A percentile compares a stretch with the other conserved stretches of the same genome.
Evolutionary conservation across 2,797 vertebrate genomes (phyloP).

Genomic region (Arremon brunneinucha): DNA sequence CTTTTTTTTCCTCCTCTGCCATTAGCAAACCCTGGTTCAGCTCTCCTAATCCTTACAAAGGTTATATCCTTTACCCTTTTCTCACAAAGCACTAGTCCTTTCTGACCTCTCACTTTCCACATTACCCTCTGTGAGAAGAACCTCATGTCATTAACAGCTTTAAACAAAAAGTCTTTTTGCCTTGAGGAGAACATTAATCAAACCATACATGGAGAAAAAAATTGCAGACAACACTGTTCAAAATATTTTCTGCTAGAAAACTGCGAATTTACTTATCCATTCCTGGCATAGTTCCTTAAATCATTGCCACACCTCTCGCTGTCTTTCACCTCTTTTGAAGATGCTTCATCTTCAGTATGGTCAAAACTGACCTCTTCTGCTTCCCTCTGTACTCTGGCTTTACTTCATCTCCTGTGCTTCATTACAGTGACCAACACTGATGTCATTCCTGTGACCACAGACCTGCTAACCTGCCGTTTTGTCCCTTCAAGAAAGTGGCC

Average conservation of each 20-base stretch:
- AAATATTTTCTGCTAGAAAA: not conserved
- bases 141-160: not conserved
- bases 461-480: not conserved
- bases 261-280: not conserved
- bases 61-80: not conserved
- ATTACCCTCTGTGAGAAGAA: not conserved
- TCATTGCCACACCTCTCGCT: not conserved
- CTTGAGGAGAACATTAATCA: not conserved
- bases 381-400: not conserved
- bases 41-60: conserved; percentile 16
- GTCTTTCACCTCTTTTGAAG: not conserved
- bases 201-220: not conserved
- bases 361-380: not conserved
- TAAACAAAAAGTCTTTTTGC: not conserved
- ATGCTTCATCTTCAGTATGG: not conserved
- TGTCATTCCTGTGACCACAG: not conserved
- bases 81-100: not conserved
- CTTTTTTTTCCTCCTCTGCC: not conserved
- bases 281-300: not conserved
- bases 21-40: conserved; percentile 12
- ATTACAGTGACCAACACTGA: not conserved
- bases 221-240: not conserved
- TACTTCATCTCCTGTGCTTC: not conserved
- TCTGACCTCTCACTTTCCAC: conserved; percentile 13
- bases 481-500: not conserved